Base-by-base conservation (phyloP, 2,797 vertebrate genomes). In the Acanthiza pusilla region DNA sequence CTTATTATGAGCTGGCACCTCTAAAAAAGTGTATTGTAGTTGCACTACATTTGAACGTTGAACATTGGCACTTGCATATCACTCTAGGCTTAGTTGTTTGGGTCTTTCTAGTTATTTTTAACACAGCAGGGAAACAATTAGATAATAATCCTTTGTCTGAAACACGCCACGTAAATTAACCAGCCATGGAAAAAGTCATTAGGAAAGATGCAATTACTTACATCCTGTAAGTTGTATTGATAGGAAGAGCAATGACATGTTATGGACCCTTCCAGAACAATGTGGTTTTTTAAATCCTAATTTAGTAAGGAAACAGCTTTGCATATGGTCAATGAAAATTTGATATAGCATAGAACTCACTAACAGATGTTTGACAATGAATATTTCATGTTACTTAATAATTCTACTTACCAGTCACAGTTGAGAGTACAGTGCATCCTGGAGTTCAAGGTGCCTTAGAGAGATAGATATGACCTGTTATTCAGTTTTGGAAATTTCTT, bases 321-420 rank as follows among this genome's bases (percentile, higher is more conserved):
- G 76, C 85, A 85, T 96, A 88, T 94, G 92, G 89, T 93, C 87
- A 91, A 93, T 95, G 92, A 96, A 97, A 96, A 91, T 92, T 95
- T 96, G 83, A 94, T 96, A 88, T 26, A 81, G 34, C 57, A 53
- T 68, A 71, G 80, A 92, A 89, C 67, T 88, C 94, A 77, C 57
- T 85, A 86, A 60, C 95, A 97, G 91, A 93, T 96, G 91, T 88
- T 89, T 93, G 80, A 91, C 80, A 84, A 91, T 93, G n/a, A 96
- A 94, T 95, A 89, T 95, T 94, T 96, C 83, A 93, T 95, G 23
- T 77, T 84, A 84, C 81, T 92, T 96, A 93, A 91, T 96, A 94
- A 93, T 93, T 90, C 83, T 91, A 60, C 85, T 88, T 60, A 76
- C 60, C 48, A 88, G 53, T 91, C 73, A 68, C 45, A 78, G 22